Evolutionary conservation across 2,797 vertebrate species (phyloP).

Genomic region (Alca torda): DNA sequence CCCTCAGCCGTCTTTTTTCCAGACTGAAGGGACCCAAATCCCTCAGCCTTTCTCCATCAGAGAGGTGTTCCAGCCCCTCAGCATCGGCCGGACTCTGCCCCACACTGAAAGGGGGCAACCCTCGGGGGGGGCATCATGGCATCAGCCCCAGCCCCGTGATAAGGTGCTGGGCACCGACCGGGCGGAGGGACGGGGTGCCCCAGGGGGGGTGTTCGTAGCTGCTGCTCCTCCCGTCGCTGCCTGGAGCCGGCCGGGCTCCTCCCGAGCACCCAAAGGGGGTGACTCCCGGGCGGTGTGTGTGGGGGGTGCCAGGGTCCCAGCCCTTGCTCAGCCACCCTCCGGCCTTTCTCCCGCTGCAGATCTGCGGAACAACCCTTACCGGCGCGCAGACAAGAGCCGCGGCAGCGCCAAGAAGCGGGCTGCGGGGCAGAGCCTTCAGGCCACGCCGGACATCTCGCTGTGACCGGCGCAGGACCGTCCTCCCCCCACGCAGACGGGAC

Average conservation of each 20-base stretch:
- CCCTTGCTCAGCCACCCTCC: neutral
- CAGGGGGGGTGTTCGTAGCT: accelerated
- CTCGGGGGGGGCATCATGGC: neutral
- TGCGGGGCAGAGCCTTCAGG: constrained; percentile 81
- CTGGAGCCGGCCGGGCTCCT: neutral
- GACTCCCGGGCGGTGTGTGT: accelerated
- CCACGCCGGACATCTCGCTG: constrained; percentile 87
- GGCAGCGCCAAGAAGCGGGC: constrained; percentile 85
- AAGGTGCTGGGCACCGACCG: neutral
- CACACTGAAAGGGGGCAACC: neutral
- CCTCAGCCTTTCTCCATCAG: too few relatives aligned
- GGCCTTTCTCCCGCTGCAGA: constrained; percentile 68
- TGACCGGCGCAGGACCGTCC: constrained; percentile 54
- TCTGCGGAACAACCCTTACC: constrained; percentile 91
- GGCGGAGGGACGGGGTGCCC: accelerated
- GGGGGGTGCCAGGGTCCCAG: neutral
- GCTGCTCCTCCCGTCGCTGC: neutral
- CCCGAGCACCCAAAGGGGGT: accelerated
- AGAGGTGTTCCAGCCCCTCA: too few relatives aligned
- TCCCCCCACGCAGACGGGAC: neutral
- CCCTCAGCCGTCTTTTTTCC: too few relatives aligned
- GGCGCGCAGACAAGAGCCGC: constrained; percentile 83
- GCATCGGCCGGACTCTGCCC: neutral
- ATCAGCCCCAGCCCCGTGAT: neutral
- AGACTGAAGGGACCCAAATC: too few relatives aligned